Evolutionary conservation across 1,140 invertebrate genomes (phyloP).

Genomic region (Globodera rostochiensis): DNA sequence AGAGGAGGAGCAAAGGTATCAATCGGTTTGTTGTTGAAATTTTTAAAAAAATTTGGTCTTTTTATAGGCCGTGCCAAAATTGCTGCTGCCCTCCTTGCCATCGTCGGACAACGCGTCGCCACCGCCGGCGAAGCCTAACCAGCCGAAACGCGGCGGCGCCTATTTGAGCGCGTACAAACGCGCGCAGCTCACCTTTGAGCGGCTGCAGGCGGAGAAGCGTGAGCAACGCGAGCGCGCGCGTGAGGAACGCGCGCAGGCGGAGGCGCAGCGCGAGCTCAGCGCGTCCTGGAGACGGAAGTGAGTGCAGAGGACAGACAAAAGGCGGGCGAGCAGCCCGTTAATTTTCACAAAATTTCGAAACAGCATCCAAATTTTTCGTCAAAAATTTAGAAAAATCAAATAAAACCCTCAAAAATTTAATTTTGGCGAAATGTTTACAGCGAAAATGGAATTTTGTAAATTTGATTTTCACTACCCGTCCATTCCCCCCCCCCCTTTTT

Average conservation of each 20-base stretch:
- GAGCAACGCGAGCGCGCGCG: slow-evolving; percentile 28
- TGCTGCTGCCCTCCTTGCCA: not conserved
- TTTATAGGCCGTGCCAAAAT: no score
- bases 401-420: no score
- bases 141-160: no score
- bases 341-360: not conserved
- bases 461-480: no score
- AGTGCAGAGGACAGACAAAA: not conserved
- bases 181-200: slow-evolving; percentile 41
- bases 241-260: slow-evolving; percentile 32
- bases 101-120: not conserved
- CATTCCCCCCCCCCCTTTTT: not conserved
- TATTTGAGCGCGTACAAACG: slow-evolving; percentile 52
- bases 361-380: no score
- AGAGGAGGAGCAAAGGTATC: no score
- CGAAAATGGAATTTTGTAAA: no score
- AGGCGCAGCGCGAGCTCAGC: not conserved
- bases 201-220: slow-evolving; percentile 40
- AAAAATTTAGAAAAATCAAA: no score
- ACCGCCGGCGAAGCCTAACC: no score
- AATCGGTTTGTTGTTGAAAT: no score
- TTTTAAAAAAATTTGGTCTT: no score
- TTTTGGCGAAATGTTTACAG: no score
- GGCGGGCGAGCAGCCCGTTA: slow-evolving; percentile 17
- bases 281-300: slow-evolving; percentile 12